Evolutionary conservation across 2,888 invertebrate species (phyloP).

Genomic region (Luperina nickerlii): DNA sequence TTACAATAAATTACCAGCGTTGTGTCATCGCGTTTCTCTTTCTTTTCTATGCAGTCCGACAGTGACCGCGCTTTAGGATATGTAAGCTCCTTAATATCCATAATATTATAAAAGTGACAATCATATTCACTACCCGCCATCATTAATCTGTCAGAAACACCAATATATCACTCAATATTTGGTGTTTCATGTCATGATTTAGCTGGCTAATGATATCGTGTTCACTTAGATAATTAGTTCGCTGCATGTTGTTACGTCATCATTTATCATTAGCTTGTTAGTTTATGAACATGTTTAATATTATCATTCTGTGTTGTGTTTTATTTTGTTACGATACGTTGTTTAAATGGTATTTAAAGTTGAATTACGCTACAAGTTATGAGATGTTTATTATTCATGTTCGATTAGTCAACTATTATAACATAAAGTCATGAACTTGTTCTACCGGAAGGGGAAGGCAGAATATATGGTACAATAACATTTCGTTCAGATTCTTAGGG

Average conservation of each 20-base stretch:
- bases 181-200: conserved; percentile 12
- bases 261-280: conserved; percentile 13
- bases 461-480: no score
- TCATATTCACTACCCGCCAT: no score
- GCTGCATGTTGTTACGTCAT: conserved; percentile 5
- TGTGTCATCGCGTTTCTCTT: no score
- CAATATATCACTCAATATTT: neutral
- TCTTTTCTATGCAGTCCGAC: no score
- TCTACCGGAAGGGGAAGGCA: no score
- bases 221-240: conserved; percentile 36
- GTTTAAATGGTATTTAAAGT: neutral
- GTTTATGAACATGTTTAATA: conserved; percentile 2
- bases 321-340: neutral
- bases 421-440: no score
- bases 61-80: no score
- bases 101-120: neutral
- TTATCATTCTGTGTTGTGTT: neutral
- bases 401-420: neutral
- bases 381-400: neutral
- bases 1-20: no score
- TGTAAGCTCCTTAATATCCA: no score
- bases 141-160: neutral
- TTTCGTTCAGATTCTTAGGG: no score
- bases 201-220: conserved; percentile 10
- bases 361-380: neutral